A percentile compares a stretch with the other conserved stretches of the same genome.
phyloP scores from a whole-genome alignment of 2,113 vertebrate species.

The Bagarius yarrelli region DNA sequence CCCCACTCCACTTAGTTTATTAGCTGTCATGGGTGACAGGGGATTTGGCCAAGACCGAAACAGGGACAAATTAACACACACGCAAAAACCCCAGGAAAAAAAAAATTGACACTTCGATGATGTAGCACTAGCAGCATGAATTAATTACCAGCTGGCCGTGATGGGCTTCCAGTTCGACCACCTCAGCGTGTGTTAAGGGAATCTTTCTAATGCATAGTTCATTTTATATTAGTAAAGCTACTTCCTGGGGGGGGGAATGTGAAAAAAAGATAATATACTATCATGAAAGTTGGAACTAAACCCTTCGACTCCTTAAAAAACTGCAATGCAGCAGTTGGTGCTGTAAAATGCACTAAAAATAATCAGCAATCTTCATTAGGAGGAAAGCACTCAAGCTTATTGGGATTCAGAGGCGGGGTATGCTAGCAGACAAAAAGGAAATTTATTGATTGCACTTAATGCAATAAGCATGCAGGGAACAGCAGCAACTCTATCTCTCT shows the following conservation, averaged over 20 bases:
- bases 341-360: conserved; percentile 59
- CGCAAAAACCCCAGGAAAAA: neutral
- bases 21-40: neutral
- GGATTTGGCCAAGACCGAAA: neutral
- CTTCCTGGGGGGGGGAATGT: conserved; percentile 41
- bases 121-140: neutral
- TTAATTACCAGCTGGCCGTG: conserved; percentile 8
- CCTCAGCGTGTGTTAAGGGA: neutral
- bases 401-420: conserved; percentile 66
- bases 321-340: conserved; percentile 55
- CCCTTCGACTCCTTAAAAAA: conserved; percentile 41
- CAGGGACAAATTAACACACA: neutral
- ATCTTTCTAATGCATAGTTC: neutral
- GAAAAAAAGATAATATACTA: conserved; percentile 43
- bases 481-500: conserved; percentile 70
- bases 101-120: neutral
- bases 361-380: conserved; percentile 79
- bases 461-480: conserved; percentile 73
- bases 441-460: conserved; percentile 82
- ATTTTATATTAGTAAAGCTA: neutral
- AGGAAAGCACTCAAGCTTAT: conserved; percentile 73
- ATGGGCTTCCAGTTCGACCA: neutral
- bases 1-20: neutral
- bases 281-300: conserved; percentile 50
- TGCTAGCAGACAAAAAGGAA: conserved; percentile 63